Base-by-base conservation (phyloP, 2,888 invertebrate species). In the Glaucopsyche alexis region DNA sequence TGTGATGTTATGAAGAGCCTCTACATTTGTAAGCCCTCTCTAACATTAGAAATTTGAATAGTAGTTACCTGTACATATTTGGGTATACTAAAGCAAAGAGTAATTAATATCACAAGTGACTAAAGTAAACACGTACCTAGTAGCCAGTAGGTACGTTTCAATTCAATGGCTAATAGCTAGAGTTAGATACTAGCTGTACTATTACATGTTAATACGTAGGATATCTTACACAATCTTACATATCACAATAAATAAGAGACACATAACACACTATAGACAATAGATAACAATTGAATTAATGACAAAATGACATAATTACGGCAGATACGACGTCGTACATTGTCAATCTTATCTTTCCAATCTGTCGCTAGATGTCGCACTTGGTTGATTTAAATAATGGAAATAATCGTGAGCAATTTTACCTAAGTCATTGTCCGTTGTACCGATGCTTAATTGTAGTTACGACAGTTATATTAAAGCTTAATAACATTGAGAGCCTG, bases 351-450 rank as follows among this genome's bases (percentile, higher is more conserved):
- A 77, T 77, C 77, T 77, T 76, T 66, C 75, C 78, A 79, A 85
- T 86, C 85, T 83, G 85, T 85, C 85, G 78, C 82, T 78, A 77
- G 79, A 80, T 80, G 77, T 75, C 82, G 82, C 84, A 84, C 82
- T 83, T 81, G 84, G 86, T 82, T 84, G 85, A 84, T 81, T 80
- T 81, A 79, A 80, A 73, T 81, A 83, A 82, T 81, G 75, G 76
- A 72, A 72, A 82, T 82, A 82, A 81, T 74, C 60, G 71, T 47
- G 60, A 78, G 84, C 84, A 84, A 85, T 86, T 85, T 84, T 79
- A 78, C 72, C 82, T 84, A 79, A 80, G 83, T 81, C 84, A 83
- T 84, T 82, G 84, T 87, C 82, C 79, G 81, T 80, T 76, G 78
- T 78, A 38, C 76, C 77, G 74, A 77, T 78, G 76, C 77, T 77